These are phyloP conservation scores for Amblyteles armatorius DNA, from an alignment of 2,888 invertebrate genomes.

Conservation along the genomic window DNA sequence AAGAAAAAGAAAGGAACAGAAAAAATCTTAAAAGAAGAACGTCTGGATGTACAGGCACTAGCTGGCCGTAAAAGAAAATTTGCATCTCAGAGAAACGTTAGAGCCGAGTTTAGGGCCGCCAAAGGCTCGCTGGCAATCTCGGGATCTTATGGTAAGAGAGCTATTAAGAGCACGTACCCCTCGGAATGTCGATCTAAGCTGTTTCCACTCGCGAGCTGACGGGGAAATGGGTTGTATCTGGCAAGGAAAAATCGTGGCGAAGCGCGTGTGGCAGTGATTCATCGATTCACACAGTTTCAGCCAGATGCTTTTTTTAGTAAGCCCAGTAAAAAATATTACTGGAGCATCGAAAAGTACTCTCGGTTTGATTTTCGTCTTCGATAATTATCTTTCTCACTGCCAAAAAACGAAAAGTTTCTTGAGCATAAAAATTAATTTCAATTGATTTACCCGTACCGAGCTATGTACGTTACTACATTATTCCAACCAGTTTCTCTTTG, in stretches of 20 bases:
- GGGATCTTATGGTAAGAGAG: constrained; percentile 47
- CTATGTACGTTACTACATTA: too few species aligned
- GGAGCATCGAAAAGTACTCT: neutral
- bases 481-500: too few species aligned
- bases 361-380: too few species aligned
- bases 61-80: constrained; percentile 71
- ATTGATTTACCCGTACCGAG: too few species aligned
- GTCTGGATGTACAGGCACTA: constrained; percentile 14
- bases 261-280: neutral
- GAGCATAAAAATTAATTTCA: too few species aligned
- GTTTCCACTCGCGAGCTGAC: neutral
- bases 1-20: neutral
- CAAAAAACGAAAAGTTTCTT: too few species aligned
- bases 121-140: constrained; percentile 46
- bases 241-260: neutral
- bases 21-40: constrained; percentile 10
- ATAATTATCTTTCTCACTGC: too few species aligned
- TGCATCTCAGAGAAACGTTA: constrained; percentile 73
- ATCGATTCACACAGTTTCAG: neutral
- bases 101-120: constrained; percentile 67
- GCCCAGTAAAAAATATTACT: neutral
- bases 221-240: neutral
- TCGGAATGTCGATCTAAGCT: neutral
- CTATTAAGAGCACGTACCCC: neutral
- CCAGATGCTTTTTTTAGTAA: neutral